Base-by-base conservation (phyloP, 2,888 invertebrate species). In the Orchesellides sinensis region DNA sequence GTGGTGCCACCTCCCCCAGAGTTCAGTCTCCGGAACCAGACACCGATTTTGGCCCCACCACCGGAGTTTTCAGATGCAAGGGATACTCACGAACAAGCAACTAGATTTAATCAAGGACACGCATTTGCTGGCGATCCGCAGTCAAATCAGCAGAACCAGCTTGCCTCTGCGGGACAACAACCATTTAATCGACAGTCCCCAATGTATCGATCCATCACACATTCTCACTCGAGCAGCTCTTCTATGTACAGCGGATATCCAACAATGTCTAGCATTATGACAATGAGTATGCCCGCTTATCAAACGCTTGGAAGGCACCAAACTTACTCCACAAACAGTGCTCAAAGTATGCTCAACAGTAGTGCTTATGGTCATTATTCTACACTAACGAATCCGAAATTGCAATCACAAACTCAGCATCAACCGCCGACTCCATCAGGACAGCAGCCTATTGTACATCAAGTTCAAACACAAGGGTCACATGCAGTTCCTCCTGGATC, bases 11-110 rank as follows among this genome's bases (percentile, higher is more conserved):
- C 93, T 0, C 92, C 92, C 3, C 92, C 92, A 0, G 93, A 93
- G 89, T 93, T 93, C 87, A 91, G 91, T 66, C 47, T 85, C 8
- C 89, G 83, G 89, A 90, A 66, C 89, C 89, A 83, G 77, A 87
- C 88, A 3, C 88, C 89, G 56, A 92, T 96, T 17, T 92, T 95
- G 85, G 96, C 96, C 25, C 96, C 96, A 47, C 97, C 96, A 45
- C 96, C 96, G 47, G 96, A 97, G 91, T 97, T 97, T 91, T 96
- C 95, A 90, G 88, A 88, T 63, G 87, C 87, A 0, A 54, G 88
- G 17, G 87, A 87, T 54, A 84, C 84, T 21, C 86, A 88, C 65
- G 88, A 88, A 72, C 85, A 85, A 49, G 86, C 87, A 1, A 88
- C 88, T 4, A 25, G 87, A 32, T 88, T 88, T 61, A 88, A 88